A percentile compares a stretch with the other conserved stretches of the same genome.
Conservation (phyloP, 2,888 invertebrate genomes). For the Epsilonema sp. region DNA sequence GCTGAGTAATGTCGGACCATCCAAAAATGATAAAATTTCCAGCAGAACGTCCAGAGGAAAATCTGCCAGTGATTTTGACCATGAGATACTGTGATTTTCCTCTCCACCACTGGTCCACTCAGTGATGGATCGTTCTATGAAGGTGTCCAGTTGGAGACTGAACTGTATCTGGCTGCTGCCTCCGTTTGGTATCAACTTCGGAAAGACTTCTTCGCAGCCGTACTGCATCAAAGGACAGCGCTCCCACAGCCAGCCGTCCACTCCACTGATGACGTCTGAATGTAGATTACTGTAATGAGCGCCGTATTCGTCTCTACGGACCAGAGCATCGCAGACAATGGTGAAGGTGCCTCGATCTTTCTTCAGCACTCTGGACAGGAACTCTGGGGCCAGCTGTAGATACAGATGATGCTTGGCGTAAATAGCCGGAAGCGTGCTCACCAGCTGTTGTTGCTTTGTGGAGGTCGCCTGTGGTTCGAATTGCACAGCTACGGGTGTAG, state of each 20-base stretch:
- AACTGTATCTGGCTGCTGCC: background rate
- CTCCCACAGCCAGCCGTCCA: background rate
- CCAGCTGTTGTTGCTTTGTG: too few relatives aligned
- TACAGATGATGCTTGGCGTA: background rate
- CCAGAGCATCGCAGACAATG: background rate
- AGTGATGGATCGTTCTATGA: background rate
- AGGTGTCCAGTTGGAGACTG: background rate
- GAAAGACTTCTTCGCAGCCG: background rate
- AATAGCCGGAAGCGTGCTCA: too few relatives aligned
- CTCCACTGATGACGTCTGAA: background rate
- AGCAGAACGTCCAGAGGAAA: background rate
- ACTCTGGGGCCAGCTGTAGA: background rate
- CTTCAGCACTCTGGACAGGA: background rate
- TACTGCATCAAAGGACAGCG: background rate
- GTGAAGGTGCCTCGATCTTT: background rate
- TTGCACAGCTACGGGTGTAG: too few relatives aligned
- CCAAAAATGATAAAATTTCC: background rate
- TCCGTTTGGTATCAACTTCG: background rate
- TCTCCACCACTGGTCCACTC: too few relatives aligned
- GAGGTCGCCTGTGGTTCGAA: too few relatives aligned
- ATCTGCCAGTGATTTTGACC: too few relatives aligned
- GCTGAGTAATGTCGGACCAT: background rate
- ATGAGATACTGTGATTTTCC: too few relatives aligned
- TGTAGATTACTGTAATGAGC: background rate
- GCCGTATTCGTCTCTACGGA: background rate